Percentiles rank a stretch among this genome's conserved stretches.
phyloP scores from a whole-genome alignment of 53 echinoderm and acorn worm genomes.

The Stichopus horrens region DNA sequence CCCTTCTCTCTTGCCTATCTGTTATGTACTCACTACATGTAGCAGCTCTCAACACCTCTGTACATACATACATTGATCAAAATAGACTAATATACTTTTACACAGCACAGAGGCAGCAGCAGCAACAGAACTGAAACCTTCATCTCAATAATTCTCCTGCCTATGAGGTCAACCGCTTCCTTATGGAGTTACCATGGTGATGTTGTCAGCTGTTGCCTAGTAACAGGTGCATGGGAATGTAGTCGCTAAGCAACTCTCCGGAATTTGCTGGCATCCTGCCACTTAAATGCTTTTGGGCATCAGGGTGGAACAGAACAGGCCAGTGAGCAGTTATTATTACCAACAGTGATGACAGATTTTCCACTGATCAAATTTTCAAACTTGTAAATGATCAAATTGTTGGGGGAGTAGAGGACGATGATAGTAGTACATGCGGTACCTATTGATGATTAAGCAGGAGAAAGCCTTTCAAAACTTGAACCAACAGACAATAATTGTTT shows the following conservation, averaged over 20 bases:
- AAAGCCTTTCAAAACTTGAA: too few relatives aligned
- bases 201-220: slow-evolving; percentile 52
- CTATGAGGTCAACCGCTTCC: slow-evolving; percentile 47
- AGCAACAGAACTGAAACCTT: neutral
- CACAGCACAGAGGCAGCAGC: neutral
- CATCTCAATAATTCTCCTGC: slow-evolving; percentile 14
- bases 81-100: neutral
- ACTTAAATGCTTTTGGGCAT: slow-evolving; percentile 44
- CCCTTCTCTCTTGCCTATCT: neutral
- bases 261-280: slow-evolving; percentile 44
- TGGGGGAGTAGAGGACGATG: too few relatives aligned
- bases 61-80: neutral
- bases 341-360: slow-evolving; percentile 3
- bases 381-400: neutral
- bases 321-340: slow-evolving; percentile 11
- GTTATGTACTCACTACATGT: neutral
- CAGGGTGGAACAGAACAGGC: slow-evolving; percentile 6
- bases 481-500: too few relatives aligned
- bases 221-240: slow-evolving; percentile 36
- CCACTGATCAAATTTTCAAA: slow-evolving; percentile 14
- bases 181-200: slow-evolving; percentile 42
- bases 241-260: slow-evolving; percentile 34
- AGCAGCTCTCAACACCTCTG: neutral
- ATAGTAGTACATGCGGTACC: too few relatives aligned
- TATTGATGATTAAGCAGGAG: too few relatives aligned